Base-by-base conservation (phyloP, 2,113 vertebrate genomes). In the Struthidea cinerea region DNA sequence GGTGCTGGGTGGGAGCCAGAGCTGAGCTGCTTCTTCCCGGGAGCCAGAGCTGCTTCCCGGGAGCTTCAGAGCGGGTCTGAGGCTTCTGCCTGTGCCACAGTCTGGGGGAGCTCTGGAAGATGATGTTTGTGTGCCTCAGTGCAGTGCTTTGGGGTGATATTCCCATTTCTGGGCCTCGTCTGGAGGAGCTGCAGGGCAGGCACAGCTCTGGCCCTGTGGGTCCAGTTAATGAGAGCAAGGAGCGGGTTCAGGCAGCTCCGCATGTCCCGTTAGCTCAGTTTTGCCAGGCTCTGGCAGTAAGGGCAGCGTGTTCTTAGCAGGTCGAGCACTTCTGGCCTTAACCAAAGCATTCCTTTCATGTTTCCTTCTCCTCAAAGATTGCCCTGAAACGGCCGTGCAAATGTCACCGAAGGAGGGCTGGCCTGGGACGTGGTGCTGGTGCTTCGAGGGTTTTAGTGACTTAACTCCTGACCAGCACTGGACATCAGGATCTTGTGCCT, bases 51-150 rank as follows among this genome's bases (percentile, higher is more conserved):
- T 75, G 70, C 27, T 74, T 7, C n/a, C 49, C 1, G 0, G 27
- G 44, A 55, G 21, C 64, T 77, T 35, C 1, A 5, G 79, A 75
- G 83, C 61, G 28, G 60, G 1, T 61, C 50, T 60, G 3, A 3
- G 37, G 33, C 37, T 50, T 4, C 4, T 3, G 20, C 27, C 28
- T 27, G 5, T 1, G 5, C 41, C 3, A 0, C 3, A 0, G 37
- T 15, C 27, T 18, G 26, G 73, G 42, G 44, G 19, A 17, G 35
- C 23, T 37, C 2, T 1, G 3, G 67, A 3, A 33, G 35, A 1
- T 32, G 61, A 4, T 30, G 23, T 33, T 26, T 21, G 0, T 33
- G 55, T 55, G 57, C 22, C 46, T 71, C 27, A 3, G 47, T 15
- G 70, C 42, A 16, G 42, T 6, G 52, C 35, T 84, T 27, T 57